Conservation (phyloP, 2,113 vertebrate species). For the Toxotes jaculatrix region DNA sequence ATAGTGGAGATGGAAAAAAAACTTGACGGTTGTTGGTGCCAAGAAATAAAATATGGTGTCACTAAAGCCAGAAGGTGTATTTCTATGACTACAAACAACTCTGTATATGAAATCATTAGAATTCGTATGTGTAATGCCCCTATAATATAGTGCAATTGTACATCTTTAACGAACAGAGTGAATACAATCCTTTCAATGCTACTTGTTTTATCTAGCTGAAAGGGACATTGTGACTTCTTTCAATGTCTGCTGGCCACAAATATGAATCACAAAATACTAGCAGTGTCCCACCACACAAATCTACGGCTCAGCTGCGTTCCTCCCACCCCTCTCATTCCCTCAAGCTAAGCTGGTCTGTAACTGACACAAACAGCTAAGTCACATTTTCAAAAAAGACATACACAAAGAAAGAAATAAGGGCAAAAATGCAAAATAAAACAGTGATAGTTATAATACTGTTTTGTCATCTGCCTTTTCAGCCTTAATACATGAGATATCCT, state of each 20-base stretch:
- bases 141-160: slow-evolving; percentile 26
- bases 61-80: slow-evolving; percentile 25
- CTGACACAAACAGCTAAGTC: slow-evolving; percentile 38
- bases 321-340: slow-evolving; percentile 7
- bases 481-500: not conserved
- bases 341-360: slow-evolving; percentile 23
- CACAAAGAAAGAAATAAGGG: not conserved
- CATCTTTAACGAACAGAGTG: slow-evolving; percentile 1
- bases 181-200: slow-evolving; percentile 6
- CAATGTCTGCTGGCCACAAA: slow-evolving; percentile 18
- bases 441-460: not conserved
- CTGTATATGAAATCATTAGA: slow-evolving; percentile 25
- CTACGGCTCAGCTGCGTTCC: slow-evolving; percentile 3
- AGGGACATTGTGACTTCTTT: slow-evolving; percentile 30
- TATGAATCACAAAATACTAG: slow-evolving; percentile 37
- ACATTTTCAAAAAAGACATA: slow-evolving; percentile 1
- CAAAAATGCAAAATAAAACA: not conserved
- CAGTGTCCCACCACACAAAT: slow-evolving; percentile 13
- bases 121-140: not conserved
- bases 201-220: slow-evolving; percentile 22
- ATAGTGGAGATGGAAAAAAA: slow-evolving; percentile 2
- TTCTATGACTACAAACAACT: slow-evolving; percentile 28
- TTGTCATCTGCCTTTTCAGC: not conserved
- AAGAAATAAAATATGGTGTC: slow-evolving; percentile 27
- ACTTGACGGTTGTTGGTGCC: not conserved